These are phyloP conservation scores for Rhaphigaster nebulosa DNA, from an alignment of 2,888 invertebrate species.

Conservation along the genomic window DNA sequence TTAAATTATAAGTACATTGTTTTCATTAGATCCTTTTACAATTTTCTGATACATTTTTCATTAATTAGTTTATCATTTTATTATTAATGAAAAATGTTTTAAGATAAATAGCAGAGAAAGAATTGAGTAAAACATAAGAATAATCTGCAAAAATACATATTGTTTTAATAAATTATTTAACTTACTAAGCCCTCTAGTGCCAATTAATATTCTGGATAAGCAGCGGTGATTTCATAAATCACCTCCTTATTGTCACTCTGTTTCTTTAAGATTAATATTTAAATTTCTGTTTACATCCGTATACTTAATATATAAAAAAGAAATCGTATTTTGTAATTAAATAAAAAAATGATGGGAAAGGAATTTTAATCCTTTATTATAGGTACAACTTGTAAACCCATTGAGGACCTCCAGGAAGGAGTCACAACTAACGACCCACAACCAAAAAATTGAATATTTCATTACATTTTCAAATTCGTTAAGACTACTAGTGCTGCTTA, in stretches of 20 bases:
- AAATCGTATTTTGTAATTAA: not conserved
- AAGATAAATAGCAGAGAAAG: not conserved
- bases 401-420: not conserved
- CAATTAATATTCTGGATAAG: not conserved
- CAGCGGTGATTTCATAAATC: not conserved
- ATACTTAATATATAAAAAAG: not conserved
- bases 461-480: not conserved
- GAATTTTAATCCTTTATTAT: not conserved
- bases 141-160: not conserved
- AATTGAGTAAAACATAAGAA: not conserved
- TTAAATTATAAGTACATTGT: not conserved
- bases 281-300: not conserved
- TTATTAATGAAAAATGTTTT: too few relatives aligned
- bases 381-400: too few relatives aligned
- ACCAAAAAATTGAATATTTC: not conserved
- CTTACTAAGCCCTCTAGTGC: not conserved
- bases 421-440: not conserved
- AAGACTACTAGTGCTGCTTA: not conserved
- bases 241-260: not conserved
- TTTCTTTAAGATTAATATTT: not conserved
- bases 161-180: not conserved
- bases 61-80: not conserved
- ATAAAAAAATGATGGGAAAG: not conserved
- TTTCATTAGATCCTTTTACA: not conserved
- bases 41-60: not conserved